phyloP scores from a whole-genome alignment of 23 tunicate genomes.

The Halocynthia aurantium region DNA sequence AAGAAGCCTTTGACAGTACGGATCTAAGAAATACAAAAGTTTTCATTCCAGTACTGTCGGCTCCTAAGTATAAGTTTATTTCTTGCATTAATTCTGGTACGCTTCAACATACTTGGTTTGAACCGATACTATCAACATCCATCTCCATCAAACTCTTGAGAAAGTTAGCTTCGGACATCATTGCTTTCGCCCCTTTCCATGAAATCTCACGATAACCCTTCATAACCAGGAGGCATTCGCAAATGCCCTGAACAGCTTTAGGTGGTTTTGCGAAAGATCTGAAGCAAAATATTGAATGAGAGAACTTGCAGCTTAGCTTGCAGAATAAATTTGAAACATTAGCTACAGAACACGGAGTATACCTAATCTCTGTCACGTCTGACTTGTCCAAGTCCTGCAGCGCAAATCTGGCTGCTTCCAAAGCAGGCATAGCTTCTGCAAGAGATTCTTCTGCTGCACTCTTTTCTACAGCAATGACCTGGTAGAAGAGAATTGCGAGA shows the following conservation, averaged over 20 bases:
- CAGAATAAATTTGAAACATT: background rate
- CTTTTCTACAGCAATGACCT: slow-evolving; percentile 97
- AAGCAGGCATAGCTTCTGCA: slow-evolving; percentile 99
- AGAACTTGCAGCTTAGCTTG: too few species aligned
- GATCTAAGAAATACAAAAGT: slow-evolving; percentile 27
- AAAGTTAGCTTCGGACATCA: slow-evolving; percentile 99
- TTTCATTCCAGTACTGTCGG: background rate
- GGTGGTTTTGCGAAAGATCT: slow-evolving; percentile 99
- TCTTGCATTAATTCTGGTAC: background rate
- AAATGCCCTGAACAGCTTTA: slow-evolving; percentile 92
- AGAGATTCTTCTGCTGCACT: slow-evolving; percentile 92
- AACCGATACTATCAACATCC: slow-evolving; percentile 95
- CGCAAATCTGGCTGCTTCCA: slow-evolving; percentile 97
- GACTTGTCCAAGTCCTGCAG: slow-evolving; percentile 97
- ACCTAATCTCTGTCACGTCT: slow-evolving; percentile 99
- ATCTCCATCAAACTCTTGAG: slow-evolving; percentile 93
- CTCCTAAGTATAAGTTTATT: background rate
- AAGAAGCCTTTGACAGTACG: slow-evolving; percentile 97
- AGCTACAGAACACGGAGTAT: background rate
- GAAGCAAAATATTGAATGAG: background rate
- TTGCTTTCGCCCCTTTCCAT: slow-evolving; percentile 98
- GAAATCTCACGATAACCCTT: slow-evolving; percentile 87
- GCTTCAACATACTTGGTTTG: slow-evolving; percentile 52
- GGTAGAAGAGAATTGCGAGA: background rate
- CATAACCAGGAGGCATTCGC: slow-evolving; percentile 98